Base-by-base conservation (phyloP, 2,113 vertebrate species). In the Lethenteron camtschaticum region DNA sequence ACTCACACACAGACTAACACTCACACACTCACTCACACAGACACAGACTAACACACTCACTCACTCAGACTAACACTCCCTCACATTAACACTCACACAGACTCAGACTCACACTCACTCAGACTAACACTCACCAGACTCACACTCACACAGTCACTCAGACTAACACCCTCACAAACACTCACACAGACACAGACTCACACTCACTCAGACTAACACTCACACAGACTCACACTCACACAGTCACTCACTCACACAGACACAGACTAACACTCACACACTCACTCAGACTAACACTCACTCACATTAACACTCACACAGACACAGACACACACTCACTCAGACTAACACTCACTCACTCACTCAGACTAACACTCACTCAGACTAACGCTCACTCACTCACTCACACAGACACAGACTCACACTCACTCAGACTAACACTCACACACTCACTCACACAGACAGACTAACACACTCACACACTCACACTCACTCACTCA, bases 211-310 rank as follows among this genome's bases (percentile, higher is more conserved):
- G 12, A 63, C 59, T 16, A 12, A 63, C 59, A 63, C 5, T 3
- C 59, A 63, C 59, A 4, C 13, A 63, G 2, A 63, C 59, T 3
- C 3, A 13, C 59, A 63, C 59, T 14, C 59, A 63, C 59, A 3
- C 59, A 63, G 12, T 3, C 59, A 13, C 59, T 4, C 59, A 63
- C 59, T 14, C 59, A 63, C 59, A 14, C 13, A 63, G 3, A 63
- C 59, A 63, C 59, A 63, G 13, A 63, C 59, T 63, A 16, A 63
- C 59, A 63, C 59, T 3, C 59, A 63, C 59, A 63, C 59, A 63
- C 59, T 16, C 59, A 63, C 59, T 14, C 59, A 63, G 13, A 63
- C 59, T 63, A 16, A 63, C 59, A 63, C 59, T 3, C 59, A 13
- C 59, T 14, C 59, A 63, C 59, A 63, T 2, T 3, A 2, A 4